These are phyloP conservation scores for Xestia ashworthii DNA, from an alignment of 2,888 invertebrate genomes.

Conservation along the genomic window DNA sequence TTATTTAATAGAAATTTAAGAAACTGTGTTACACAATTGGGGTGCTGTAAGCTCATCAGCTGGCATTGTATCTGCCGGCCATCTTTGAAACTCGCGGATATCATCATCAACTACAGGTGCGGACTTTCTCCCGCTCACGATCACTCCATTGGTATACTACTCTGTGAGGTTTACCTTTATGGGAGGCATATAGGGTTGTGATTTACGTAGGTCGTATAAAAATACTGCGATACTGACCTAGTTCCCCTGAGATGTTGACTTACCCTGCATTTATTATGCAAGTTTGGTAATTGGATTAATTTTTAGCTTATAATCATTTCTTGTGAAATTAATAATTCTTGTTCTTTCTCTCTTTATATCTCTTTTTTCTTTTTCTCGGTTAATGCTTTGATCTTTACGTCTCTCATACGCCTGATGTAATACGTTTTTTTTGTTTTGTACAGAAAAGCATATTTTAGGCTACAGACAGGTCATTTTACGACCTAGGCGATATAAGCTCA, in stretches of 20 bases:
- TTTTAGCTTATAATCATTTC: not conserved
- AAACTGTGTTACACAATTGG: not conserved
- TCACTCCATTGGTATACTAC: constrained; percentile 16
- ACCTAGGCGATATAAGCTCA: not conserved
- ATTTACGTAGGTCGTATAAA: constrained; percentile 58
- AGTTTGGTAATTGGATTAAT: constrained; percentile 35
- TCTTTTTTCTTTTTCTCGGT: too few species aligned
- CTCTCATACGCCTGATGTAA: not conserved
- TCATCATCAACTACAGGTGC: not conserved
- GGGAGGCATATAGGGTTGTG: constrained; percentile 28
- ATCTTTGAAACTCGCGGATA: not conserved
- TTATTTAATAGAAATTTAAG: not conserved
- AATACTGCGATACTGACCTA: constrained; percentile 53
- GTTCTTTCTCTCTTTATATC: too few species aligned
- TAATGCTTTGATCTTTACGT: not conserved
- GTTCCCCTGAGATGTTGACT: constrained; percentile 19
- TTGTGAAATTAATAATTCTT: not conserved
- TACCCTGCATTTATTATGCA: constrained; percentile 17
- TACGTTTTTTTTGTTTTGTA: not conserved
- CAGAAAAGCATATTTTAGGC: not conserved
- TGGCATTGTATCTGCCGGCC: not conserved
- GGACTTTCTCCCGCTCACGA: not conserved
- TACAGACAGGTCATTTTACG: not conserved
- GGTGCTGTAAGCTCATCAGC: not conserved
- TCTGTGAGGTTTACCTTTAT: constrained; percentile 32